Base-by-base conservation (phyloP, 2,888 invertebrate species). In the Dryomyza anilis region DNA sequence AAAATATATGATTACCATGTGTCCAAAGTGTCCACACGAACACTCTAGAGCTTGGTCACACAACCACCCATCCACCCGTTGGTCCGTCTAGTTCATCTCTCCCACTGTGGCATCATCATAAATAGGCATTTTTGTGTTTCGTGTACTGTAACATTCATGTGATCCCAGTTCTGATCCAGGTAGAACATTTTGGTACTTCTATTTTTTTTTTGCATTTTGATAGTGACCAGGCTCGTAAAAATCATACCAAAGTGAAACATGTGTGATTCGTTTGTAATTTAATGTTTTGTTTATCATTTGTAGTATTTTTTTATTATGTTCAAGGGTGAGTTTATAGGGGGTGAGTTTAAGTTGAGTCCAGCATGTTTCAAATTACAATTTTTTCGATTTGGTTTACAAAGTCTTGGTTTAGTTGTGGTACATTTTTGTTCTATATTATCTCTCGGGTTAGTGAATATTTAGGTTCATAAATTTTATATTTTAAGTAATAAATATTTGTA, bases 1-100 rank as follows among this genome's bases (percentile, higher is more conserved):
- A 78, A 80, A 79, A 80, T 79, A 79, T 79, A 79, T 80, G 79
- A 80, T 78, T 79, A 78, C 78, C 79, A 77, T 79, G 79, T 78
- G 78, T 78, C 79, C 77, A 72, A n/a, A 30, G 46, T 45, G 45
- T 58, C 58, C 45, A 27, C 14, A 21, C 36, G 36, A 3, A 16
- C 36, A 14, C 12, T 25, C n/a, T n/a, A n/a, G n/a, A 29, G 7
- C 6, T 16, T 29, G n/a, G 29, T n/a, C 52, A 52, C 14, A 25
- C 14, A 52, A 29, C 25, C 29, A n/a, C 27, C 52, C n/a, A n/a
- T 27, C 48, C 14, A 12, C 48, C 72, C 75, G 71, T 58, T 73
- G 74, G 74, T 72, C 71, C 71, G 70, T 6, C 52, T 7, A 14
- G 3, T 10, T 19, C 30, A 2, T 1, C 16, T 33, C 53, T 16